Evolutionary conservation across 2,888 invertebrate genomes (phyloP).

Genomic region (Heliothis peltigera): DNA sequence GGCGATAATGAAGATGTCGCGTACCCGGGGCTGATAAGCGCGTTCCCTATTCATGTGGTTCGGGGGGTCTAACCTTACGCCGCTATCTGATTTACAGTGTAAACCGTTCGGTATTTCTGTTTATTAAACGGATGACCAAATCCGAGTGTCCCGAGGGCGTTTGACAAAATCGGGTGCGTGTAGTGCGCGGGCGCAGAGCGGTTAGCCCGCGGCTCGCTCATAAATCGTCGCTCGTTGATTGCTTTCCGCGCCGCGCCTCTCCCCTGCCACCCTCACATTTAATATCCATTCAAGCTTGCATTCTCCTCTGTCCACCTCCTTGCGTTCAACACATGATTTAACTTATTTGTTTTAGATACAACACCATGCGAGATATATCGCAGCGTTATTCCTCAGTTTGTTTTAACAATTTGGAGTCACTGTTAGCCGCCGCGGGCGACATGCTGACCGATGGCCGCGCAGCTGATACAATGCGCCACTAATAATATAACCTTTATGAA

Average conservation of each 20-base stretch:
- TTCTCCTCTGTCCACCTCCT: conserved; percentile 41
- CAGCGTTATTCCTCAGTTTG: conserved; percentile 77
- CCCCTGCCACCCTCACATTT: conserved; percentile 69
- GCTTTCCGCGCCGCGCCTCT: conserved; percentile 71
- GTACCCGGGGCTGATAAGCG: conserved; percentile 69
- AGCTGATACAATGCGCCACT: conserved; percentile 65
- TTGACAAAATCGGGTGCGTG: conserved; percentile 64
- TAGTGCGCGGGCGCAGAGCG: conserved; percentile 61
- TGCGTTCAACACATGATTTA: conserved; percentile 75
- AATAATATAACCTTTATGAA: conserved; percentile 66
- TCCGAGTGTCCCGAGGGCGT: conserved; percentile 55
- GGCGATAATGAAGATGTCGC: conserved; percentile 87
- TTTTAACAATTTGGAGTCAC: conserved; percentile 73
- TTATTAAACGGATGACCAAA: conserved; percentile 56
- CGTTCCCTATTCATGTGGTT: conserved; percentile 69
- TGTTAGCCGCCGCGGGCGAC: conserved; percentile 74
- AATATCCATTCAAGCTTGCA: conserved; percentile 75
- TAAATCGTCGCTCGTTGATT: conserved; percentile 85
- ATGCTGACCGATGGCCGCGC: conserved; percentile 56
- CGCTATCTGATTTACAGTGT: conserved; percentile 58
- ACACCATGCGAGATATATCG: conserved; percentile 79
- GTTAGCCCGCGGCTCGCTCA: conserved; percentile 69
- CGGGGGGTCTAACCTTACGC: conserved; percentile 67
- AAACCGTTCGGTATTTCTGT: conserved; percentile 53
- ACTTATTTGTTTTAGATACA: conserved; percentile 84